These are phyloP conservation scores for Pelodytes ibericus DNA, from an alignment of 2,797 vertebrate genomes.

Conservation along the genomic window DNA sequence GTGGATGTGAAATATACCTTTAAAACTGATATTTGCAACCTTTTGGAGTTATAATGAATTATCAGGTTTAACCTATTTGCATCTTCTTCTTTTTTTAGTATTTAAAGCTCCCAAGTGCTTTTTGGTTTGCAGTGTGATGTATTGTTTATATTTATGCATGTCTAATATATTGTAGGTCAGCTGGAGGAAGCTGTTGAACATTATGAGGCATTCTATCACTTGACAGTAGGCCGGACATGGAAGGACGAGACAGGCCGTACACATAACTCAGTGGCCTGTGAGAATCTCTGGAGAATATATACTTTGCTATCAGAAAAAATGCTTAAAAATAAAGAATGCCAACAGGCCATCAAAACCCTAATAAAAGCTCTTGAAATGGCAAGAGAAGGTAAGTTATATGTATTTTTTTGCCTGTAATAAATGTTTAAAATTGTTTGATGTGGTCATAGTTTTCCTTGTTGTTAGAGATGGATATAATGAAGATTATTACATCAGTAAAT, in stretches of 20 bases:
- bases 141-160: slow-evolving; percentile 56
- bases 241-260: slow-evolving; percentile 64
- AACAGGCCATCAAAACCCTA: slow-evolving; percentile 75
- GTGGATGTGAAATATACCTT: too few species aligned
- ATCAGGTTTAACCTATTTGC: too few species aligned
- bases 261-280: slow-evolving; percentile 68
- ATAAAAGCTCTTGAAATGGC: slow-evolving; percentile 77
- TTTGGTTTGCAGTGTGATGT: slow-evolving; percentile 13
- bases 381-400: slow-evolving; percentile 71
- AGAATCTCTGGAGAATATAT: slow-evolving; percentile 73
- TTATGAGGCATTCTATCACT: slow-evolving; percentile 78
- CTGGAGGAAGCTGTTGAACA: slow-evolving; percentile 73
- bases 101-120: too few species aligned
- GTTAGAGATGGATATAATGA: too few species aligned
- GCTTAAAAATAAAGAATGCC: slow-evolving; percentile 72
- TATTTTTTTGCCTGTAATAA: too few species aligned
- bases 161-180: slow-evolving; percentile 71
- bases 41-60: too few species aligned
- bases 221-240: slow-evolving; percentile 70
- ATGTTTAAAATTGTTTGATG: too few species aligned
- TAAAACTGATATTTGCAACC: too few species aligned
- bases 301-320: slow-evolving; percentile 73
- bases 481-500: too few species aligned
- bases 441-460: too few species aligned
- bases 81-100: too few species aligned